Conservation (phyloP, 2,113 vertebrate species). For the Dicentrarchus labrax region DNA sequence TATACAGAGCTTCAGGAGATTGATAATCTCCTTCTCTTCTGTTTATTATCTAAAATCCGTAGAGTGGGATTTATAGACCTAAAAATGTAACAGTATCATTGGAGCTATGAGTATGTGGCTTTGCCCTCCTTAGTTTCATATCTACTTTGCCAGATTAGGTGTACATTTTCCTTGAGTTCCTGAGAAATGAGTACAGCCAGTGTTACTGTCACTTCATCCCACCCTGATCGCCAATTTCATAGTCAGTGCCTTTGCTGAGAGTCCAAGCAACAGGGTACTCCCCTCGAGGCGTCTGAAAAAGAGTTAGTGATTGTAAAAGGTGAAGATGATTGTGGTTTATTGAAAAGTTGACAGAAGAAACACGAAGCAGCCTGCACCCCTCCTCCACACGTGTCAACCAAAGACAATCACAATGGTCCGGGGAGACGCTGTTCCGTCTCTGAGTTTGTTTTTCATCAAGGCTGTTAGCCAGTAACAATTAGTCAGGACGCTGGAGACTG, state of each 20-base stretch:
- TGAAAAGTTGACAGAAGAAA: constrained; percentile 32
- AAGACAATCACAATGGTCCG: constrained; percentile 35
- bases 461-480: constrained; percentile 44
- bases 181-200: not conserved
- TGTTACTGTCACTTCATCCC: not conserved
- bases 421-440: constrained; percentile 42
- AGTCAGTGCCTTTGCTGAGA: not conserved
- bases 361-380: constrained; percentile 1
- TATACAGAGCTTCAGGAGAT: not conserved
- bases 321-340: constrained; percentile 21
- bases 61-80: too few species aligned
- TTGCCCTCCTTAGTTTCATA: not conserved
- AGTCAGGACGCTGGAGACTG: constrained; percentile 25
- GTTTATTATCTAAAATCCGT: not conserved
- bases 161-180: not conserved
- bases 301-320: constrained; percentile 1
- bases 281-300: constrained; percentile 8
- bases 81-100: too few species aligned
- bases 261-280: not conserved
- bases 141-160: not conserved
- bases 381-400: constrained; percentile 30
- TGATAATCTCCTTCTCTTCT: not conserved
- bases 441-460: constrained; percentile 40
- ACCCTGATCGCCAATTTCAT: not conserved
- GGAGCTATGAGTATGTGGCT: not conserved